Evolutionary conservation across 1,140 invertebrate species (phyloP).

Genomic region (Meloidogyne hapla): DNA sequence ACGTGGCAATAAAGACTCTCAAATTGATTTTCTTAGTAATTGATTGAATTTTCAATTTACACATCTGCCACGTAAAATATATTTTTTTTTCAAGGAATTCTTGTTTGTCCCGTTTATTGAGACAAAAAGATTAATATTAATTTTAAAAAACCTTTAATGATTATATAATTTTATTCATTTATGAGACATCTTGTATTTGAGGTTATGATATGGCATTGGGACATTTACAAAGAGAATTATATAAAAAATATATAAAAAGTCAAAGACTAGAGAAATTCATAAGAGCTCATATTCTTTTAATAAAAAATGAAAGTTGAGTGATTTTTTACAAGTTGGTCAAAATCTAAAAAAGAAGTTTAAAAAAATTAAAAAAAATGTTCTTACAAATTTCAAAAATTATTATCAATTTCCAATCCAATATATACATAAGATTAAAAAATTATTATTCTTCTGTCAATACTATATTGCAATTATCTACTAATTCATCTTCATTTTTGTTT

Average conservation of each 20-base stretch:
- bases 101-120: too few species aligned
- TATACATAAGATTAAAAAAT: too few species aligned
- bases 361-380: too few species aligned
- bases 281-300: not conserved
- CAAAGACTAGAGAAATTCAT: not conserved
- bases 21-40: too few species aligned
- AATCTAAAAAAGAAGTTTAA: not conserved
- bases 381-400: too few species aligned
- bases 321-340: not conserved
- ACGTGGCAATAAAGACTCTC: too few species aligned
- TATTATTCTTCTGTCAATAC: too few species aligned
- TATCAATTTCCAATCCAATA: too few species aligned
- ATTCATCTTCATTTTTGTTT: not conserved
- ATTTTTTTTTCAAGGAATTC: too few species aligned
- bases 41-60: too few species aligned
- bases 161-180: not conserved
- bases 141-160: not conserved
- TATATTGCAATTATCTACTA: not conserved
- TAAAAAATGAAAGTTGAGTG: not conserved
- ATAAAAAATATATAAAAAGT: not conserved
- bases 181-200: not conserved
- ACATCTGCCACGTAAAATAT: too few species aligned
- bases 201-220: conserved; percentile 2
- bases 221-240: not conserved
- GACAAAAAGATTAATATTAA: too few species aligned